Evolutionary conservation across 2,113 vertebrate genomes (phyloP), one percentile per base, ranked within the genome.

Genomic region (Oncorhynchus nerka): DNA sequence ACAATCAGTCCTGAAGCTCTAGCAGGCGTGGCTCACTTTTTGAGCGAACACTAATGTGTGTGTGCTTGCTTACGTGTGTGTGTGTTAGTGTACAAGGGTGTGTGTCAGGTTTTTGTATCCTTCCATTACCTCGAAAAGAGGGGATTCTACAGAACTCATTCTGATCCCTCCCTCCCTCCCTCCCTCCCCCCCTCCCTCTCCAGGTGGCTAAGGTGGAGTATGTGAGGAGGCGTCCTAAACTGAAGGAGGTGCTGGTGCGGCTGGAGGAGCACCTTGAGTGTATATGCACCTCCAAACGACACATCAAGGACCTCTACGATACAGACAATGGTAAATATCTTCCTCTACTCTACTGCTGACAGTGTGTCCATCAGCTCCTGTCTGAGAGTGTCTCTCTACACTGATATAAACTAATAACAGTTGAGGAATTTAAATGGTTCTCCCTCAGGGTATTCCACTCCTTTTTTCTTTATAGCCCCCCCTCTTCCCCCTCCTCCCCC

Each of bases 201-300:
- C 92, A 99, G 97, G 97, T 99, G 92, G 97, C 97, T 70, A 99
- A 99, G 93, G 96, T 99, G 86, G 96, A 98, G 88, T 99, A 98
- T 11, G 88, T 98, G 89, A 95, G 96, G 81, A 94, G 95, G 90
- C 96, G 95, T 83, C 95, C 97, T 69, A 97, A 96, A 92, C 93
- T 98, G 89, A 95, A 94, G 93, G 96, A 98, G 93, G 97, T 99
- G 85, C 95, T 96, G 91, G 96, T 99, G 92, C 94, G 87, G 88
- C 93, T 99, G 93, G 97, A 98, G 92, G 97, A 99, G 84, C 97
- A 99, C 89, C 92, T 98, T 92, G 97, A 98, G 86, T 99, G 97
- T 81, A 89, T 92, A 68, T 99, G 97, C 86, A 89, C 92, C 69
- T 92, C 92, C 79, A 92, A 92, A 90, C 93, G 93, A 89, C 94